Evolutionary conservation across 2,888 invertebrate species (phyloP), one percentile per base, ranked within the genome.

Genomic region (Erebia palarica): DNA sequence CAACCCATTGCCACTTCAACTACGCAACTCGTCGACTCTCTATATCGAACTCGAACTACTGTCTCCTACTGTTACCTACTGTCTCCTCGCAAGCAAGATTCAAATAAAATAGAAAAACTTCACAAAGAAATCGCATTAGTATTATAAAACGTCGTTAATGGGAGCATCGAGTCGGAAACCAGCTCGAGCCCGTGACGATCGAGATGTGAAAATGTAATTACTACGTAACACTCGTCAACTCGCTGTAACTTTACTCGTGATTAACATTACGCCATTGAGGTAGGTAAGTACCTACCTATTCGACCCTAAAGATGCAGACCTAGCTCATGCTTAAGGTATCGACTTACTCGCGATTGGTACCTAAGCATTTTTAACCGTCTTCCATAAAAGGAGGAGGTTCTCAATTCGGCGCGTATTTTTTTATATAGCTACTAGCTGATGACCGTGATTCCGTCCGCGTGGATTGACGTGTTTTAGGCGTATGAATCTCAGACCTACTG

Each of bases 141-240:
- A 21, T 3, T 21, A n/a, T 21, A 75, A 80, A 63, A 80, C 80
- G 79, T 78, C 78, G 79, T 84, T 82, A 83, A 79, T 80, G 73
- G 78, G 81, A 75, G 85, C 88, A 86, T 79, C 85, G 81, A 80
- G 78, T 78, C 80, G 86, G 86, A 89, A 90, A 90, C 86, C 84
- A 57, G 53, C 86, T 83, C 81, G 79, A 81, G 70, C 73, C 71
- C 73, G 81, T 76, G 80, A 81, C 80, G 78, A 76, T 79, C 75
- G 76, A 78, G 80, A 84, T 82, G 84, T 86, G 88, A 89, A 89
- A 89, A 86, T 82, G 78, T 79, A 83, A 84, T 83, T 81, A 79
- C 78, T 65, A 65, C 65, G 65, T 65, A 65, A 65, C 65, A 53
- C 55, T 55, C 65, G 55, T 65, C 53, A 65, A 65, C 55, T 16